Evolutionary conservation across 2,888 invertebrate species (phyloP), one percentile per base, ranked within the genome.

Genomic region (Scrobipalpa atriplicella): DNA sequence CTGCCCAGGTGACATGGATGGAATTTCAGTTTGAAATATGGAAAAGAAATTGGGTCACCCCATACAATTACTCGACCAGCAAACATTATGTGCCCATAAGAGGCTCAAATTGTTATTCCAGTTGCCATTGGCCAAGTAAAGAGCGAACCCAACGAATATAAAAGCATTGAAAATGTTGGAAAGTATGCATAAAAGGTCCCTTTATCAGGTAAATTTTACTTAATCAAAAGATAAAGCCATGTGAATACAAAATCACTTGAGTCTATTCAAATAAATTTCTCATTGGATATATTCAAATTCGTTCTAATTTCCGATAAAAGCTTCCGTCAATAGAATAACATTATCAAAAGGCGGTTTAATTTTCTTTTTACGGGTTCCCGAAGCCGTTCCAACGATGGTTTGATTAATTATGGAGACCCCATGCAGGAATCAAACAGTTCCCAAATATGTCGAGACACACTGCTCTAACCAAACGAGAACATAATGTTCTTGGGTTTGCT

Each of bases 391-490:
- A 64, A 62, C 21, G 39, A 13, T 29, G 10, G 10, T 52, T 62
- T 65, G 62, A 67, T 64, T 63, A 67, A 67, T 67, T 67, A 67
- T 65, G 65, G 65, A 67, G 41, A 41, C 62, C 61, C 52, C 56
- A 21, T 21, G n/a, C 21, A 16, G 11, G 64, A 64, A 56, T 64
- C 64, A 56, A 64, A 64, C 64, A 52, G 54, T 36, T 63, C 51
- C 29, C 29, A 10, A 63, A 41, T 56, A 64, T 64, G 41, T 56
- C n/a, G 13, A 9, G 47, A 64, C 29, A 64, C 38, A 51, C n/a
- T 36, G 21, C 18, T 52, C 5, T 52, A 9, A 52, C 52, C 18
- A 21, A 5, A 19, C 3, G 52, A 21, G 21, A 19, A 9, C 52
- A 52, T 9, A 19, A 19, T 7, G 18, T 18, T 51, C 29, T 3